Percentiles rank a stretch among this genome's conserved stretches.
phyloP scores from a whole-genome alignment of 2,888 invertebrate species.

The Lydus trimaculatus region DNA sequence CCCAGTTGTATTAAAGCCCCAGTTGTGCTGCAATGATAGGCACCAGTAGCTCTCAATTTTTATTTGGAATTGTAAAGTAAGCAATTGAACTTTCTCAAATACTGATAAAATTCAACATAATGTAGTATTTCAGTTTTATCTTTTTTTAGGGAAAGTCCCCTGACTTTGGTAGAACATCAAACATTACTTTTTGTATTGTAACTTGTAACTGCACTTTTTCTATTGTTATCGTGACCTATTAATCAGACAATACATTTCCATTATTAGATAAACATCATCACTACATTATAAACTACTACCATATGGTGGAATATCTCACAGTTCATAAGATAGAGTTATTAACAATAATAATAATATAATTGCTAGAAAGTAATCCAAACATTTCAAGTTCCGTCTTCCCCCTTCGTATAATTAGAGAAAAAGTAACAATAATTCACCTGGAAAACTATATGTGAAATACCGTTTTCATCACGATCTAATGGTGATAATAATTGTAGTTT shows the following conservation, averaged over 20 bases:
- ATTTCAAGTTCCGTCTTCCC: not conserved
- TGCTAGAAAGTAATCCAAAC: not conserved
- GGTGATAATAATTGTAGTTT: conserved; percentile 80
- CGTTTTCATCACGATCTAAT: conserved; percentile 84
- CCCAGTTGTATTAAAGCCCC: too few relatives aligned
- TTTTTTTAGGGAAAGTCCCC: too few relatives aligned
- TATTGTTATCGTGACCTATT: not conserved
- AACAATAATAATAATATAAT: not conserved
- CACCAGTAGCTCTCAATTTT: too few relatives aligned
- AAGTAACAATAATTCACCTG: conserved; percentile 68
- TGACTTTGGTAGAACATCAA: too few relatives aligned
- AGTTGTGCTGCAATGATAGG: too few relatives aligned
- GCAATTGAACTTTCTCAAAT: too few relatives aligned
- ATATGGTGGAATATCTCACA: not conserved
- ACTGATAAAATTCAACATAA: too few relatives aligned
- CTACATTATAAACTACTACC: not conserved
- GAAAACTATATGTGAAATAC: conserved; percentile 86
- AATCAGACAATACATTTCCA: conserved; percentile 11
- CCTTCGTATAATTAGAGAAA: not conserved
- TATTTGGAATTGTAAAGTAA: too few relatives aligned
- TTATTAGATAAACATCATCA: not conserved
- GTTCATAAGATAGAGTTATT: not conserved
- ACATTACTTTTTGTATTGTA: not conserved
- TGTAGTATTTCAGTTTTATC: too few relatives aligned
- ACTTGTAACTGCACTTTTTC: not conserved